Percentiles rank a stretch among this genome's conserved stretches.
Evolutionary conservation across 2,888 invertebrate genomes (phyloP).

Genomic region (Ichneumon xanthorius): DNA sequence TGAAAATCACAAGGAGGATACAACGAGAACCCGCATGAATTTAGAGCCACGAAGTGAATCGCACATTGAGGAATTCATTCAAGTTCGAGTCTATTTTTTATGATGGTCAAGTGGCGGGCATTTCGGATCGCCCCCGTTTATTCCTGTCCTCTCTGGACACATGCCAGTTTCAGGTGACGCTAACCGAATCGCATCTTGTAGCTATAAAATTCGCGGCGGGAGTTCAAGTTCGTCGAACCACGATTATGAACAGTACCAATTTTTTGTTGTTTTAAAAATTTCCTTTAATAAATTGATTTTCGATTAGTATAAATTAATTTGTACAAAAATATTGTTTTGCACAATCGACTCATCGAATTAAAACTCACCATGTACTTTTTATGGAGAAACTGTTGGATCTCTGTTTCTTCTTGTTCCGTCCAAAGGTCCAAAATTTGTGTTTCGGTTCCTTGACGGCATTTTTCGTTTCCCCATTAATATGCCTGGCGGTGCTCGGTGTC

Average conservation of each 20-base stretch:
- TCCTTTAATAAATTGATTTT: background rate
- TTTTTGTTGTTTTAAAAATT: background rate
- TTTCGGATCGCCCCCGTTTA: constrained; percentile 14
- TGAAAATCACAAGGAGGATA: too few relatives aligned
- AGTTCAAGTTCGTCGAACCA: constrained; percentile 67
- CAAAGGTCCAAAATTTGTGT: constrained; percentile 82
- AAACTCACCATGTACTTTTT: constrained; percentile 78
- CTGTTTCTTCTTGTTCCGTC: constrained; percentile 85
- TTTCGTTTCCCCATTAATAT: constrained; percentile 71
- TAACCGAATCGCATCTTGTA: constrained; percentile 27
- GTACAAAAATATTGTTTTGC: background rate
- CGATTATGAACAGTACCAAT: background rate
- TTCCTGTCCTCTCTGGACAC: constrained; percentile 47
- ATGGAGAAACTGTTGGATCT: constrained; percentile 87
- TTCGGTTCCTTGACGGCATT: constrained; percentile 76
- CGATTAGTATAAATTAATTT: background rate
- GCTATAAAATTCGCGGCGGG: constrained; percentile 26
- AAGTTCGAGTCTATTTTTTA: constrained; percentile 28
- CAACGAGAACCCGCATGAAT: background rate
- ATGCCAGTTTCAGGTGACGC: constrained; percentile 63
- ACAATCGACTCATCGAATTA: background rate
- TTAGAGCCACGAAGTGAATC: background rate
- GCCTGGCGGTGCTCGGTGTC: constrained; percentile 77
- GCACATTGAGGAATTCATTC: constrained; percentile 5
- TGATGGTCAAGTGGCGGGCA: background rate